Evolutionary conservation across 2,113 vertebrate genomes (phyloP), one percentile per base, ranked within the genome.

Genomic region (Eudyptes chrysolophus): DNA sequence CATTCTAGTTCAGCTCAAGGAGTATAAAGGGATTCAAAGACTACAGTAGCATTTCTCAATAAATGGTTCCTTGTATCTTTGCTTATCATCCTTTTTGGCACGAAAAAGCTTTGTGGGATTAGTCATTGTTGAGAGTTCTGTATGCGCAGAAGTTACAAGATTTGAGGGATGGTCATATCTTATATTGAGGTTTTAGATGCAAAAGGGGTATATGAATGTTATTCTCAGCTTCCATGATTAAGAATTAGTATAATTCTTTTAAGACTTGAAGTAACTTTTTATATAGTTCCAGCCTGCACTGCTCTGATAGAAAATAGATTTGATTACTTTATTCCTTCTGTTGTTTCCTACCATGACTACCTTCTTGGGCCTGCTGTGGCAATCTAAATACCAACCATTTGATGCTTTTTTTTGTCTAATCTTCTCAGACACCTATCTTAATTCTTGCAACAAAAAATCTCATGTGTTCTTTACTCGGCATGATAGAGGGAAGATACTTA

Each of bases 1-100:
- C 42, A 34, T 94, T 66, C 46, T 38, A 38, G 46, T 92, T 95
- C 68, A 77, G 26, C 24, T 87, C 21, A 76, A 76, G 40, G 34
- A 72, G 8, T 32, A 46, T 83, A 40, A 88, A 75, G 11, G 9
- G 24, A 81, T 88, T 74, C 13, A 30, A 36, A 95, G 9, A 60
- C 18, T 40, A 60, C 25, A 49, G 69, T 44, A 95, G 8, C 13
- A 92, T 95, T 91, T 94, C 72, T 94, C 24, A 93, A 93, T 76
- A 95, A 92, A 72, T 78, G 13, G 81, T 92, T 87, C 76, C 58
- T 83, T 51, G 16, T 30, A 18, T 66, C 65, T 91, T 94, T 95
- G 42, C 22, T 86, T 84, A 58, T 89, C 89, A 83, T 75, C 11
- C 5, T 7, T 90, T 95, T 85, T n/a, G 49, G 18, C 18, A 78